A percentile compares a stretch with the other conserved stretches of the same genome.
Conservation (phyloP, 2,888 invertebrate species). For the Polydrusus tereticollis region DNA sequence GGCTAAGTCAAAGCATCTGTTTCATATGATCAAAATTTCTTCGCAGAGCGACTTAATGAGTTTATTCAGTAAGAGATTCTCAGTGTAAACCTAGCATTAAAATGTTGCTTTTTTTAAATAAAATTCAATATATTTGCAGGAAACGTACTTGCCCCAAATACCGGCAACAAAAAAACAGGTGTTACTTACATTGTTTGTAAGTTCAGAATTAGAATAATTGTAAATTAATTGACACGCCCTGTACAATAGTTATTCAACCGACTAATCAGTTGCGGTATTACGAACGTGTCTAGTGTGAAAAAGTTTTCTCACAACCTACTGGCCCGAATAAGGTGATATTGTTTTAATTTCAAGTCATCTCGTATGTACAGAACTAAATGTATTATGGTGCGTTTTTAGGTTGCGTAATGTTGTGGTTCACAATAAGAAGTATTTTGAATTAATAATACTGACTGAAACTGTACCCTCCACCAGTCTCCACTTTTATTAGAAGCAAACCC, state of each 20-base stretch:
- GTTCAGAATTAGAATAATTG: neutral
- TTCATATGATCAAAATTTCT: too few relatives aligned
- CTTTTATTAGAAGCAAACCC: too few relatives aligned
- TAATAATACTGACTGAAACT: too few relatives aligned
- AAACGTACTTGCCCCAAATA: neutral
- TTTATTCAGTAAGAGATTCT: too few relatives aligned
- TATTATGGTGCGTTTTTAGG: neutral
- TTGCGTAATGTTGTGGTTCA: neutral
- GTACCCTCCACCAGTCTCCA: too few relatives aligned
- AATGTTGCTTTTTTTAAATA: too few relatives aligned
- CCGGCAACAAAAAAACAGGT: neutral
- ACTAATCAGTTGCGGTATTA: constrained; percentile 17
- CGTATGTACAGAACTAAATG: neutral
- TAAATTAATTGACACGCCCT: constrained; percentile 7
- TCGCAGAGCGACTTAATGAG: too few relatives aligned
- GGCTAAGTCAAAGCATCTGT: too few relatives aligned
- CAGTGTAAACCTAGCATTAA: too few relatives aligned
- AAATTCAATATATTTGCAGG: too few relatives aligned
- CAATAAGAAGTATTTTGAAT: neutral
- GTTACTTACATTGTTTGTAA: neutral
- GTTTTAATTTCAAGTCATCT: neutral
- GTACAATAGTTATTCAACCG: constrained; percentile 20
- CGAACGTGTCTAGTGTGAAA: constrained; percentile 24
- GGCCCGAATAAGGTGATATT: constrained; percentile 25
- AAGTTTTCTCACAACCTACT: constrained; percentile 23